phyloP scores from a whole-genome alignment of 35 echinoderm and acorn worm species.

The Anneissia japonica region DNA sequence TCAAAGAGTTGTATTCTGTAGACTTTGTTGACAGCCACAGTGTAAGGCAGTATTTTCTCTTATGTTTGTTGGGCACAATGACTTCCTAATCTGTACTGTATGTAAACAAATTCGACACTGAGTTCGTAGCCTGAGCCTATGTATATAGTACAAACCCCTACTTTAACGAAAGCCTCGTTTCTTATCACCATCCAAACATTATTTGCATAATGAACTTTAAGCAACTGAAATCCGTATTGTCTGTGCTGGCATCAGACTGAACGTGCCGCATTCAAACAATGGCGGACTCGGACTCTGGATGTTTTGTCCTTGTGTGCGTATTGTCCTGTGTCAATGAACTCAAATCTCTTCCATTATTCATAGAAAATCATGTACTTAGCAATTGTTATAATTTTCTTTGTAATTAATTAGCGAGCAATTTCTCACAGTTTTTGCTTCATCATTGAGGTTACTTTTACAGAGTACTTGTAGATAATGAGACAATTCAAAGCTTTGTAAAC shows the following conservation, averaged over 20 bases:
- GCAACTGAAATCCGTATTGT: neutral
- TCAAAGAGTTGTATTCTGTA: no score
- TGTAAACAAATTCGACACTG: neutral
- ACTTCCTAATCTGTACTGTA: neutral
- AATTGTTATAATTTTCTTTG: neutral
- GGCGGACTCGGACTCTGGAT: neutral
- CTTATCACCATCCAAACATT: neutral
- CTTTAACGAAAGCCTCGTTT: neutral
- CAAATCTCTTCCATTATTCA: neutral
- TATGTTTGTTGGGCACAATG: neutral
- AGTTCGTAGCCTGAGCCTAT: neutral
- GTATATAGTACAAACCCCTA: neutral
- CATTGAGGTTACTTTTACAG: no score
- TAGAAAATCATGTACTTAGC: neutral
- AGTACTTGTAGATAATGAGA: no score
- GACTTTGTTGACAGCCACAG: no score
- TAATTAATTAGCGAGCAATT: neutral
- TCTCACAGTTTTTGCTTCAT: neutral
- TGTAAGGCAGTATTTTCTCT: neutral
- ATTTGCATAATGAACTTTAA: neutral
- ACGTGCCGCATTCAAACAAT: neutral
- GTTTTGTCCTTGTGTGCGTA: neutral
- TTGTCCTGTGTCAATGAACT: neutral
- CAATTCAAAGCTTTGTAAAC: no score
- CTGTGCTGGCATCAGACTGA: neutral